Evolutionary conservation across 2,888 invertebrate species (phyloP).

Genomic region (Drosophila lacicola): DNA sequence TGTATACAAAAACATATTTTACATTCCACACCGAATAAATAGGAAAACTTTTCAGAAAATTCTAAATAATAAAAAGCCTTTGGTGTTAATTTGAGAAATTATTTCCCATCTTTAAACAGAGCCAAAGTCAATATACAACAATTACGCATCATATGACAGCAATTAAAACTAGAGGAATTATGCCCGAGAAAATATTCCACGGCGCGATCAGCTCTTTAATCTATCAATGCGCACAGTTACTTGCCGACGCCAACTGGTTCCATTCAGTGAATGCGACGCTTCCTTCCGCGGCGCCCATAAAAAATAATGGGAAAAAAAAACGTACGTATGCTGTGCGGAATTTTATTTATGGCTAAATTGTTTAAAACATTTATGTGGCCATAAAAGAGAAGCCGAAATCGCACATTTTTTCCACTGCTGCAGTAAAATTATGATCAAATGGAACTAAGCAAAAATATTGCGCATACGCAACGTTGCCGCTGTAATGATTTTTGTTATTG

Average conservation of each 20-base stretch:
- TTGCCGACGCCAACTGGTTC: constrained; percentile 43
- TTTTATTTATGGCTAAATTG: constrained; percentile 56
- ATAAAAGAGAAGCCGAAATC: constrained; percentile 53
- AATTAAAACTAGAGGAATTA: constrained; percentile 37
- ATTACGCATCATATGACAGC: constrained; percentile 48
- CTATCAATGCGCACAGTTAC: constrained; percentile 46
- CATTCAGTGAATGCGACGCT: constrained; percentile 61
- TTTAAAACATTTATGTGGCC: constrained; percentile 51
- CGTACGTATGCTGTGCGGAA: constrained; percentile 34
- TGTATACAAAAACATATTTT: neutral
- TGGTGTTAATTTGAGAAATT: constrained; percentile 12
- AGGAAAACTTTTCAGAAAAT: constrained; percentile 13
- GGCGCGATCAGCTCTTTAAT: constrained; percentile 55
- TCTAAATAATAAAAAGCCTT: constrained; percentile 6
- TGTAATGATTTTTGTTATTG: constrained; percentile 29
- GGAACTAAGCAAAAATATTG: constrained; percentile 44
- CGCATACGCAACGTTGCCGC: constrained; percentile 32
- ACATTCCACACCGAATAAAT: too few species aligned
- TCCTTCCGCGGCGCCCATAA: constrained; percentile 67
- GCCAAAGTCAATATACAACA: constrained; percentile 35
- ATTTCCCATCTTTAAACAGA: constrained; percentile 17
- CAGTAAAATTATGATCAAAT: constrained; percentile 71
- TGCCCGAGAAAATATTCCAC: constrained; percentile 40
- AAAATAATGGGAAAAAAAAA: constrained; percentile 25
- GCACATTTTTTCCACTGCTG: constrained; percentile 15